These are phyloP conservation scores for Brachyhypopomus gauderio DNA, from an alignment of 2,113 vertebrate species.

Conservation along the genomic window DNA sequence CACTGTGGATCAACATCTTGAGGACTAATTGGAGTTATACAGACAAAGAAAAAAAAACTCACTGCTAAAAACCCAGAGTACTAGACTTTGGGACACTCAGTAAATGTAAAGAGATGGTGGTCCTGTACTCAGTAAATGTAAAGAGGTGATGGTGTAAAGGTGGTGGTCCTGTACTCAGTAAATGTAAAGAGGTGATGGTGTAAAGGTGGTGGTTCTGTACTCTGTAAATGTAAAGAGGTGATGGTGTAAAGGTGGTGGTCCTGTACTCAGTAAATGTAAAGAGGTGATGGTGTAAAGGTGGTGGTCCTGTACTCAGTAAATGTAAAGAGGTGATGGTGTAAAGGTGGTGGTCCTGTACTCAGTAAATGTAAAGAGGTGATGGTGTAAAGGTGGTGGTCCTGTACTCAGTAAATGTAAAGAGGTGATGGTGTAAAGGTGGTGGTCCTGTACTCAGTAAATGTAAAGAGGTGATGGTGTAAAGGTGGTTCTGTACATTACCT, in stretches of 20 bases:
- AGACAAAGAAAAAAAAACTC: background rate
- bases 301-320: background rate
- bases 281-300: background rate
- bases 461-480: background rate
- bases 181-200: background rate
- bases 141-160: background rate
- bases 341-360: no score
- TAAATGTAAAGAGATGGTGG: background rate
- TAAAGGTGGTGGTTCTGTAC: no score
- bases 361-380: background rate
- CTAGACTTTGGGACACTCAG: background rate
- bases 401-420: background rate
- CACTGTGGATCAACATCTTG: background rate
- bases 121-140: background rate
- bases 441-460: background rate
- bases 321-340: background rate
- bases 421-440: no score
- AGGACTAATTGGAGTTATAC: background rate
- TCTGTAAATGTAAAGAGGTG: background rate
- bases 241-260: no score
- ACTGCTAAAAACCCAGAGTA: no score
- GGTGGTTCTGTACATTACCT: constrained; percentile 74
- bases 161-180: no score
- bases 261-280: background rate
- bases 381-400: no score